Conservation (phyloP, 2,888 invertebrate species). For the Sarcophaga carnaria region DNA sequence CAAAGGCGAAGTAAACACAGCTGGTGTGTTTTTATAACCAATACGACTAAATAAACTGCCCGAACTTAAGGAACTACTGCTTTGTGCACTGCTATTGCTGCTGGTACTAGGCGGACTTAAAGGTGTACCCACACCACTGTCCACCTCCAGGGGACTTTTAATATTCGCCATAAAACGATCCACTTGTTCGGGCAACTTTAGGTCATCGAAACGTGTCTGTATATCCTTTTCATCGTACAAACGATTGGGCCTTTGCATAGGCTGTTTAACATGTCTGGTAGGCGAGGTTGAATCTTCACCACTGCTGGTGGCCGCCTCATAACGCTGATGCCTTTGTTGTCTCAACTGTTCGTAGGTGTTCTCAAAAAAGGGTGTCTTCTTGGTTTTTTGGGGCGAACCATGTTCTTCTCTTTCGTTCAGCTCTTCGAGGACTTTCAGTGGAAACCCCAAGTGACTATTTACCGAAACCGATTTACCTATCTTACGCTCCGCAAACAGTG, state of each 20-base stretch:
- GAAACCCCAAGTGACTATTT: constrained; percentile 81
- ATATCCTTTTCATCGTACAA: constrained; percentile 75
- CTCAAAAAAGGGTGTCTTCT: constrained; percentile 85
- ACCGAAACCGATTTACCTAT: constrained; percentile 82
- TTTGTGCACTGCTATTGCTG: constrained; percentile 72
- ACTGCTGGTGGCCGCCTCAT: constrained; percentile 82
- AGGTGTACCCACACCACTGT: constrained; percentile 87
- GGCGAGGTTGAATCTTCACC: constrained; percentile 69
- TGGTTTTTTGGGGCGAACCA: constrained; percentile 81
- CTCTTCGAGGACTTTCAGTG: constrained; percentile 82
- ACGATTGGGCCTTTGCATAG: constrained; percentile 81
- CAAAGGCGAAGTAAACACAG: constrained; percentile 75
- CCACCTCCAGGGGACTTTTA: constrained; percentile 81
- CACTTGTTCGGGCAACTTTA: constrained; percentile 79
- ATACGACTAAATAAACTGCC: constrained; percentile 79
- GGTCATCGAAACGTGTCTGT: constrained; percentile 77
- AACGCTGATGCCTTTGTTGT: constrained; percentile 83
- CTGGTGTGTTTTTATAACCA: constrained; percentile 78
- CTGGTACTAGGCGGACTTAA: constrained; percentile 83
- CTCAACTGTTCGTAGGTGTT: constrained; percentile 87
- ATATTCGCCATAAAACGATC: constrained; percentile 78
- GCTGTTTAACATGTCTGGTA: constrained; percentile 71
- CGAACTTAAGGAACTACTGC: constrained; percentile 71
- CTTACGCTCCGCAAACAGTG: constrained; percentile 81
- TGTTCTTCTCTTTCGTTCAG: constrained; percentile 81